These are phyloP conservation scores for Cardiocondyla obscurior DNA, from an alignment of 1,140 invertebrate genomes.

Conservation along the genomic window DNA sequence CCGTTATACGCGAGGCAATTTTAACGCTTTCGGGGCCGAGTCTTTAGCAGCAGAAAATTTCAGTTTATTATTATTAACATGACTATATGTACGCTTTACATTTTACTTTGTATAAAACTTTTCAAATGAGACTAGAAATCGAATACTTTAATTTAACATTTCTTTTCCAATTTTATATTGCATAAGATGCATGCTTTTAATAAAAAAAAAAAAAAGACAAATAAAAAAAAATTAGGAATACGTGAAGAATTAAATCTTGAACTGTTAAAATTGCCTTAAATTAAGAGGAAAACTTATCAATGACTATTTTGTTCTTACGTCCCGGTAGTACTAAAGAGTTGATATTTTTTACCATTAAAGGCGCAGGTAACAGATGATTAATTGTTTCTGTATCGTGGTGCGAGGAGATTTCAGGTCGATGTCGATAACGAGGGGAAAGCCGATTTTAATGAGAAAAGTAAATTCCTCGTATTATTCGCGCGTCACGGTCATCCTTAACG, in stretches of 20 bases:
- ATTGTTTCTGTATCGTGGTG: slow-evolving; percentile 20
- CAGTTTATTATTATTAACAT: background rate
- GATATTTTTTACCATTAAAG: slow-evolving; percentile 17
- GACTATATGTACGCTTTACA: background rate
- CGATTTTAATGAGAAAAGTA: slow-evolving; percentile 47
- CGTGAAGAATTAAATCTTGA: background rate
- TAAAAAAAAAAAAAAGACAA: too few species aligned
- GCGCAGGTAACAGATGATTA: slow-evolving; percentile 19
- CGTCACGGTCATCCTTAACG: slow-evolving; percentile 49
- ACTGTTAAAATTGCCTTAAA: background rate
- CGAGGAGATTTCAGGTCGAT: slow-evolving; percentile 21
- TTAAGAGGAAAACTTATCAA: background rate
- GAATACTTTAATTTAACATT: background rate
- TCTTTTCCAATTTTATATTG: background rate
- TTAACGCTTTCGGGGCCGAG: background rate
- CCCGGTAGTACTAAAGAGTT: background rate
- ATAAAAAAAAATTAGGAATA: background rate
- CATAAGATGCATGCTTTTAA: too few species aligned
- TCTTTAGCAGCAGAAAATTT: background rate
- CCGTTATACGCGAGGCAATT: background rate
- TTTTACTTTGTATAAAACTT: background rate
- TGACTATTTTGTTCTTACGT: background rate
- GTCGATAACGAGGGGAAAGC: slow-evolving; percentile 21
- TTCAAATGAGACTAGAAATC: background rate
- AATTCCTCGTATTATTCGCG: slow-evolving; percentile 49